A percentile compares a stretch with the other conserved stretches of the same genome.
phyloP scores from a whole-genome alignment of 23 tunicate genomes.

The Phallusia fumigata region DNA sequence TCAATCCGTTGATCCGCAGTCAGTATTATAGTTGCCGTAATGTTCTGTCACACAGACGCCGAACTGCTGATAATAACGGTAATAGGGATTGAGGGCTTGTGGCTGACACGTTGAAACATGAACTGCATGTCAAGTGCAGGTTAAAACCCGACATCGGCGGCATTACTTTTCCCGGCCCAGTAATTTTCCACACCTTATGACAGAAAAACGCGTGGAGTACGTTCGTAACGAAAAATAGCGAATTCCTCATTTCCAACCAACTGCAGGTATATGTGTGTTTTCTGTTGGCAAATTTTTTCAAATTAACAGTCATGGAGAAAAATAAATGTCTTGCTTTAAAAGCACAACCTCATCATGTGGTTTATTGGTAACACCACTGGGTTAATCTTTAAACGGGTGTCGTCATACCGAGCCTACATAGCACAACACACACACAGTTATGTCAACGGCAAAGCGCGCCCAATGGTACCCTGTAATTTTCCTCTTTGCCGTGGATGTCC shows the following conservation, averaged over 20 bases:
- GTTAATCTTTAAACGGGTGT: neutral
- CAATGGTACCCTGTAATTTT: slow-evolving; percentile 6
- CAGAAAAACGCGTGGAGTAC: no score
- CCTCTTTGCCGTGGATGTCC: neutral
- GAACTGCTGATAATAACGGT: neutral
- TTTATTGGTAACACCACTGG: neutral
- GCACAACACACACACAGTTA: neutral
- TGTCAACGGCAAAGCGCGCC: slow-evolving; percentile 12
- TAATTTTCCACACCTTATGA: neutral
- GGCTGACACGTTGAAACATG: neutral
- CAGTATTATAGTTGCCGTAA: neutral
- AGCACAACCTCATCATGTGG: neutral
- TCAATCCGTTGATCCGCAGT: neutral
- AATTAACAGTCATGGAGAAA: no score
- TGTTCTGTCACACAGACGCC: neutral
- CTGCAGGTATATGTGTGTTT: no score
- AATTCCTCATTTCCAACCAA: no score
- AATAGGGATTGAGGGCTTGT: neutral
- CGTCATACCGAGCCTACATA: no score
- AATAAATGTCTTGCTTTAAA: no score
- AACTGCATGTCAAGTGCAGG: neutral
- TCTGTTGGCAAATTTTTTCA: no score
- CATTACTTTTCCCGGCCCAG: neutral
- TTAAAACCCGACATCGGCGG: neutral
- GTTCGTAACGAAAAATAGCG: no score